Percentiles rank a stretch among this genome's conserved stretches.
Evolutionary conservation across 2,888 invertebrate genomes (phyloP).

Genomic region (Eupithecia tripunctaria): DNA sequence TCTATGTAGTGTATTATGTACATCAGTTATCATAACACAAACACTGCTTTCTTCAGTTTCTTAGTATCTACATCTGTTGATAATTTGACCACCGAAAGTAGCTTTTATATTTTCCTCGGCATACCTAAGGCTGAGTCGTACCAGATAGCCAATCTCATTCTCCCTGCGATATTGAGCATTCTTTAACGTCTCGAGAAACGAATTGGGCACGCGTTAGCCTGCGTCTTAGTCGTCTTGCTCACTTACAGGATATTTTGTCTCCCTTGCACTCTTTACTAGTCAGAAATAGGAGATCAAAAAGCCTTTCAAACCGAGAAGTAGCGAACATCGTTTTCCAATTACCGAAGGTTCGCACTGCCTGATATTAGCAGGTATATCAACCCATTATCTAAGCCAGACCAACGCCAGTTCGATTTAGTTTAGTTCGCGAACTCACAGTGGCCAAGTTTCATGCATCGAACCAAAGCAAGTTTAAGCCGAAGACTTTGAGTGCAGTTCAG

Average conservation of each 20-base stretch:
- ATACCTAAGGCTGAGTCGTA: background rate
- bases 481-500: conserved; percentile 35
- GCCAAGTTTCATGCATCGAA: conserved; percentile 62
- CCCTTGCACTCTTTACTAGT: background rate
- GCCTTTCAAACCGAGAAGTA: background rate
- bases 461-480: conserved; percentile 55
- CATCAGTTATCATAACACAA: too few relatives aligned
- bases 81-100: background rate
- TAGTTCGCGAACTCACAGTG: conserved; percentile 56
- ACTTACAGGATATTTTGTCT: background rate
- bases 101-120: background rate
- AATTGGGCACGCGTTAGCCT: background rate
- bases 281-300: background rate
- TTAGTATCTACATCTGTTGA: too few relatives aligned
- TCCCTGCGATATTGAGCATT: background rate
- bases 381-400: conserved; percentile 40
- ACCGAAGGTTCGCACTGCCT: conserved; percentile 16
- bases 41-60: too few relatives aligned
- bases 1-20: too few relatives aligned
- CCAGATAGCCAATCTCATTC: background rate
- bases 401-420: conserved; percentile 60
- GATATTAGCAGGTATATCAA: conserved; percentile 32
- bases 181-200: background rate
- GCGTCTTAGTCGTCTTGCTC: background rate
- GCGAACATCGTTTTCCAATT: conserved; percentile 33